Evolutionary conservation across 2,888 invertebrate genomes (phyloP).

Genomic region (Drosophila koepferae): DNA sequence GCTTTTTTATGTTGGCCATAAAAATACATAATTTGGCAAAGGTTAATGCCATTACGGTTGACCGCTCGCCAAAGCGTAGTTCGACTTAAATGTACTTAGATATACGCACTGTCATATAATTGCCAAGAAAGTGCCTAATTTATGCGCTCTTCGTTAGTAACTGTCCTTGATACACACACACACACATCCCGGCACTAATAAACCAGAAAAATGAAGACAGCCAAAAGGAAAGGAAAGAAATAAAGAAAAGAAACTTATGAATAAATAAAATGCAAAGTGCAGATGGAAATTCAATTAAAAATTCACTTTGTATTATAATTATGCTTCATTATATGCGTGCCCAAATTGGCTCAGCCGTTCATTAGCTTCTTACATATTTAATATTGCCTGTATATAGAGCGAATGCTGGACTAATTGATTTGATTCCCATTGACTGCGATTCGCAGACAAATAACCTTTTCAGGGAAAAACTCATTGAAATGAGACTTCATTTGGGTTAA

Average conservation of each 20-base stretch:
- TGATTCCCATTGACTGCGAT: conserved; percentile 15
- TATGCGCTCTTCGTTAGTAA: background rate
- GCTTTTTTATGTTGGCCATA: conserved; percentile 35
- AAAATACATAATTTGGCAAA: conserved; percentile 31
- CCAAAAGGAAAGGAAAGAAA: too few species aligned
- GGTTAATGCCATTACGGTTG: conserved; percentile 20
- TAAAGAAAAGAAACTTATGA: background rate
- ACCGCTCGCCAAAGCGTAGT: conserved; percentile 19
- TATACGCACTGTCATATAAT: background rate
- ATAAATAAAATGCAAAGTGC: conserved; percentile 13
- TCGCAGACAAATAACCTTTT: conserved; percentile 10
- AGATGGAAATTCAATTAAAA: conserved; percentile 15
- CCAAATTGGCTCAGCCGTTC: conserved; percentile 27
- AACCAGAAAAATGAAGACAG: background rate
- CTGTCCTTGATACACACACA: background rate
- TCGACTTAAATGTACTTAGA: background rate
- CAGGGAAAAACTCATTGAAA: background rate
- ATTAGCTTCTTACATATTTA: conserved; percentile 23
- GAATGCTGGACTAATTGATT: conserved; percentile 33
- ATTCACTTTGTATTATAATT: conserved; percentile 28
- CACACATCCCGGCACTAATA: background rate
- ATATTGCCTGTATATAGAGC: background rate
- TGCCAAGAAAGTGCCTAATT: conserved; percentile 1
- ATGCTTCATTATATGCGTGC: conserved; percentile 6
- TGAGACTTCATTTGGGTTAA: background rate